These are phyloP conservation scores for Tringa solitaria DNA, from an alignment of 2,113 vertebrate species.

Conservation along the genomic window DNA sequence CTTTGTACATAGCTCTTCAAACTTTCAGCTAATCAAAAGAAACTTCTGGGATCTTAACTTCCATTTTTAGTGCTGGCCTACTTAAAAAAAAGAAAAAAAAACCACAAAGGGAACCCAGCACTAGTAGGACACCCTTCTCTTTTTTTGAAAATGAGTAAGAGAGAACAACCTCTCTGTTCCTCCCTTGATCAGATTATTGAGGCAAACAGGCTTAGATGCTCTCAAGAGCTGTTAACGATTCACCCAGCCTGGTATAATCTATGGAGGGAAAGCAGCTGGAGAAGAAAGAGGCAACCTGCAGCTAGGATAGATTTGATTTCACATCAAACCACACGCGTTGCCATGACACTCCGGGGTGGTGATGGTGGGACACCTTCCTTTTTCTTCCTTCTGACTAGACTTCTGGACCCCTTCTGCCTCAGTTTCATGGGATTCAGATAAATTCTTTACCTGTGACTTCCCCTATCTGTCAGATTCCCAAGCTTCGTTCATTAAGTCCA, in stretches of 20 bases:
- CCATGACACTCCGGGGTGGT: fast-evolving
- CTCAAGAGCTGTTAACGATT: not conserved
- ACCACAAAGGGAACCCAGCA: not conserved
- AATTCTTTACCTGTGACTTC: not conserved
- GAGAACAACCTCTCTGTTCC: not conserved
- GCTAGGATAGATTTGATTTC: not conserved
- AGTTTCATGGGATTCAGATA: not conserved
- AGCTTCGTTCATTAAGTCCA: not conserved
- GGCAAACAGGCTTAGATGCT: not conserved
- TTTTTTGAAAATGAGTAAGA: not conserved
- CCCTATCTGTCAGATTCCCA: not conserved
- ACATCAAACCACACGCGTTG: fast-evolving
- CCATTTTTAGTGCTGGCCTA: conserved; percentile 18
- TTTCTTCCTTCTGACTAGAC: not conserved
- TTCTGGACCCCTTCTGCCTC: not conserved
- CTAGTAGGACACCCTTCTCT: not conserved
- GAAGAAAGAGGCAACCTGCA: not conserved
- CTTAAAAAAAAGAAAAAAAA: not conserved
- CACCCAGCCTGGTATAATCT: not conserved
- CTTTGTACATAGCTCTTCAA: not conserved
- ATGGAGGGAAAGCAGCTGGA: not conserved
- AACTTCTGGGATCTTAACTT: not conserved
- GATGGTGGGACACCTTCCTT: not conserved
- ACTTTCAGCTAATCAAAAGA: not conserved
- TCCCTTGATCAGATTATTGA: not conserved